These are phyloP conservation scores for Capricornis sumatraensis DNA, from an alignment of 2,113 vertebrate genomes.

Conservation along the genomic window DNA sequence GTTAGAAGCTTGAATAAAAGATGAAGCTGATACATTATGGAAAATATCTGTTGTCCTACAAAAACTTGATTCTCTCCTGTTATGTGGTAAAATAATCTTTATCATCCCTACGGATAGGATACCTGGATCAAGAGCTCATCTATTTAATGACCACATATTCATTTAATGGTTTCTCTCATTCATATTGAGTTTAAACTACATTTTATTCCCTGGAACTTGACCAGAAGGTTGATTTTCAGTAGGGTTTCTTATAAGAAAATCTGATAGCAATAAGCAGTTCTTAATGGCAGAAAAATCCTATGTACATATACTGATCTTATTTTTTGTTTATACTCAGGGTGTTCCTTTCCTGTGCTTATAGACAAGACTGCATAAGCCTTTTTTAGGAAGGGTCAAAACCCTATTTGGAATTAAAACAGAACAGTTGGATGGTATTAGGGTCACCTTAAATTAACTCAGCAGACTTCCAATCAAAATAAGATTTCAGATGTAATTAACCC, in stretches of 20 bases:
- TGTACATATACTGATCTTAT: neutral
- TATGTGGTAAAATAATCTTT: neutral
- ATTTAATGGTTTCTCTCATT: neutral
- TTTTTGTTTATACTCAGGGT: neutral
- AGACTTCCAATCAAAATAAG: constrained; percentile 12
- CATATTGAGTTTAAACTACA: neutral
- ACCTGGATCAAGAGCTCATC: neutral
- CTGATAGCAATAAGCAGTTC: neutral
- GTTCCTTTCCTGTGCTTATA: neutral
- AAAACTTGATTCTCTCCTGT: neutral
- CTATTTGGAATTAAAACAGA: constrained; percentile 5
- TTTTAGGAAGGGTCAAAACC: neutral
- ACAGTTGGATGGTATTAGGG: neutral
- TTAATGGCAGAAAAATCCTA: neutral
- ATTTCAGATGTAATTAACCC: constrained; percentile 18
- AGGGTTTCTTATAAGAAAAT: neutral
- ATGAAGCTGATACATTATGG: neutral
- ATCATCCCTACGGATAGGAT: neutral
- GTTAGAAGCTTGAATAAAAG: neutral
- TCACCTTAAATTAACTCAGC: neutral
- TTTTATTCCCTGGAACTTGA: neutral
- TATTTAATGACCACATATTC: neutral
- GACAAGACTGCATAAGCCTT: neutral
- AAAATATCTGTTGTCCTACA: neutral
- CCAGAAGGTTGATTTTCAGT: neutral